Conservation (phyloP, 2,888 invertebrate species). For the Spisula solida region DNA sequence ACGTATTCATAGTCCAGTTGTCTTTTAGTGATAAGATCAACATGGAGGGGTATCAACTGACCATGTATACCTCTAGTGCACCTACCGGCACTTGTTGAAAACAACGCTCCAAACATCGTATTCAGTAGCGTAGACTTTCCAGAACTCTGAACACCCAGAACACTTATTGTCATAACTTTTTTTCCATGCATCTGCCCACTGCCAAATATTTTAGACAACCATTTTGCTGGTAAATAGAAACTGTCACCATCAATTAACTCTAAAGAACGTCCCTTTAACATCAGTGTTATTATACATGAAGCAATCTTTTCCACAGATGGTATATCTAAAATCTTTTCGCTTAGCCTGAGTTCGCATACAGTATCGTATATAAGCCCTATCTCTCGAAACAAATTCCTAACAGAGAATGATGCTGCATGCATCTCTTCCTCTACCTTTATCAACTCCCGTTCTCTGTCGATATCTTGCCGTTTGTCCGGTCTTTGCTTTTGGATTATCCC, state of each 20-base stretch:
- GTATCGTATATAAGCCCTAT: background rate
- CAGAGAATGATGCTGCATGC: slow-evolving; percentile 47
- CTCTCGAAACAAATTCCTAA: slow-evolving; percentile 27
- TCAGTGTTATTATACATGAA: slow-evolving; percentile 30
- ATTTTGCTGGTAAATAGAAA: background rate
- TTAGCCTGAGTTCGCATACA: background rate
- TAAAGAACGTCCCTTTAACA: slow-evolving; percentile 36
- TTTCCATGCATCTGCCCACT: background rate
- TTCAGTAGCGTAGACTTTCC: slow-evolving; percentile 69
- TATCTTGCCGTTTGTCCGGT: background rate
- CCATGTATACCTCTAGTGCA: slow-evolving; percentile 63
- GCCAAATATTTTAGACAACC: background rate
- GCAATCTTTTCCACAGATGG: slow-evolving; percentile 21
- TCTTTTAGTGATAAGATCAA: background rate
- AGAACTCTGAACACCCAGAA: slow-evolving; percentile 68
- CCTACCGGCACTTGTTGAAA: slow-evolving; percentile 61
- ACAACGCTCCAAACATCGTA: slow-evolving; percentile 64
- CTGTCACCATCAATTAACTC: background rate
- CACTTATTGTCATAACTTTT: slow-evolving; percentile 33
- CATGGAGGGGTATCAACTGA: slow-evolving; percentile 45
- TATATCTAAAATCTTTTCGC: too few species aligned
- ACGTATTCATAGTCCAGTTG: background rate
- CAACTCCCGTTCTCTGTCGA: slow-evolving; percentile 28
- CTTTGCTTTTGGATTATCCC: background rate
- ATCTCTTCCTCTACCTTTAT: slow-evolving; percentile 57